These are phyloP conservation scores for Polypterus senegalus DNA, from an alignment of 2,113 vertebrate genomes.

Conservation along the genomic window DNA sequence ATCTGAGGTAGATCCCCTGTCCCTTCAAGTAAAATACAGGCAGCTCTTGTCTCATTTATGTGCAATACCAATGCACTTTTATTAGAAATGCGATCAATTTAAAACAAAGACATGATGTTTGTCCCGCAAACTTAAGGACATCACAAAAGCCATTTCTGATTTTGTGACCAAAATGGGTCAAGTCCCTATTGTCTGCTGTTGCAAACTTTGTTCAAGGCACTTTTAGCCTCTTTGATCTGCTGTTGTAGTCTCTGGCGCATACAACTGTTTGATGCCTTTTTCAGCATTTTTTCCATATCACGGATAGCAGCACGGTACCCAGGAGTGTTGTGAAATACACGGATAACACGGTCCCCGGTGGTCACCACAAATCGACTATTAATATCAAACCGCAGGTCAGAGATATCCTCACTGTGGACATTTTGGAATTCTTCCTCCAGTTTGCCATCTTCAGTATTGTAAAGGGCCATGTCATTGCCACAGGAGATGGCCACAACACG, in stretches of 20 bases:
- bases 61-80: neutral
- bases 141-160: neutral
- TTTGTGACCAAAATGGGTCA: neutral
- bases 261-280: constrained; percentile 60
- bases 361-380: constrained; percentile 67
- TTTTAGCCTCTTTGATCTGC: constrained; percentile 67
- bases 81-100: neutral
- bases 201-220: constrained; percentile 51
- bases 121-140: neutral
- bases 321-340: constrained; percentile 71
- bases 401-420: constrained; percentile 53
- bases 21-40: no score
- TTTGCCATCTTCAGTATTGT: constrained; percentile 47
- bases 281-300: constrained; percentile 75
- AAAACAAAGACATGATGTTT: neutral
- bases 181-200: constrained; percentile 22
- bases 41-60: neutral
- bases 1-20: no score
- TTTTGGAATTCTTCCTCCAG: constrained; percentile 64
- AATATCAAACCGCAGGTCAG: constrained; percentile 69
- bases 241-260: constrained; percentile 74
- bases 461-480: constrained; percentile 53
- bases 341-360: constrained; percentile 68
- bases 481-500: constrained; percentile 63
- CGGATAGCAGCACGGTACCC: constrained; percentile 71